These are phyloP conservation scores for Amiota communis DNA, from an alignment of 2,888 invertebrate genomes.

Conservation along the genomic window DNA sequence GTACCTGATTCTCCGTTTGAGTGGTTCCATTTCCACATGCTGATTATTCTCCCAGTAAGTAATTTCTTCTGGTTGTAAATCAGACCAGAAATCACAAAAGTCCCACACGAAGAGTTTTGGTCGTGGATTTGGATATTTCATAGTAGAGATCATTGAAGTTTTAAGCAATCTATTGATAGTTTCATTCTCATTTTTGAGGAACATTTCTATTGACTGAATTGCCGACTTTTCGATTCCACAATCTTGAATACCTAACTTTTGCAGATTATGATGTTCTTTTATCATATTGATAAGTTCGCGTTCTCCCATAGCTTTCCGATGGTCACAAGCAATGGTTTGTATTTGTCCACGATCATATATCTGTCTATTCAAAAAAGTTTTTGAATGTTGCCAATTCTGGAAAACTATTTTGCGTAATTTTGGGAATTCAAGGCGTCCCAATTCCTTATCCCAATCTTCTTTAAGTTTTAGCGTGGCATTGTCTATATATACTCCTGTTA, in stretches of 20 bases:
- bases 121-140: background rate
- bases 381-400: background rate
- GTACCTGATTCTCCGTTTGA: too few relatives aligned
- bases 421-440: background rate
- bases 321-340: background rate
- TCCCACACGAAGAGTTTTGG: background rate
- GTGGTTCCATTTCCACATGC: background rate
- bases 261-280: too few relatives aligned
- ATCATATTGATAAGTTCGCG: background rate
- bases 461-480: background rate
- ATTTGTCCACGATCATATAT: background rate
- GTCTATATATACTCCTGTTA: background rate
- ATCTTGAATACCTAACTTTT: background rate
- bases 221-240: background rate
- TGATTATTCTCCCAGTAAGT: conserved; percentile 2
- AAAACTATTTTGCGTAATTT: conserved; percentile 9
- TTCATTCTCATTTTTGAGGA: background rate
- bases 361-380: background rate
- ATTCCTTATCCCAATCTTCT: too few relatives aligned
- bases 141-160: too few relatives aligned
- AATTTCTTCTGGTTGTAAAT: too few relatives aligned
- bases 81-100: background rate
- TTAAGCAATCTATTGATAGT: background rate
- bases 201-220: background rate
- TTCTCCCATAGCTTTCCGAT: background rate